Conservation (phyloP, 2,888 invertebrate species). For the Pheosia gnoma region DNA sequence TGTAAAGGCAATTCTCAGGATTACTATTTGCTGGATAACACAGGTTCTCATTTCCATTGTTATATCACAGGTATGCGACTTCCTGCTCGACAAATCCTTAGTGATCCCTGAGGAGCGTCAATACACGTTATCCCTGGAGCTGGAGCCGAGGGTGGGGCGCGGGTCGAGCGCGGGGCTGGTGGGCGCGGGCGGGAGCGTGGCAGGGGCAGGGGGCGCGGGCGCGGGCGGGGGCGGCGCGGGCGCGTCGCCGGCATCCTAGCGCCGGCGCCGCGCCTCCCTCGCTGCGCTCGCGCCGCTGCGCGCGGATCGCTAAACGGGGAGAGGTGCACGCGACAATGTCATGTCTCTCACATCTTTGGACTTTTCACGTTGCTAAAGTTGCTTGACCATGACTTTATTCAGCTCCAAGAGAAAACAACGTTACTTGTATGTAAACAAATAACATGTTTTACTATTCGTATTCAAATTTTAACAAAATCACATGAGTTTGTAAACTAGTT, state of each 20-base stretch:
- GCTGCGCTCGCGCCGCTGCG: conserved; percentile 73
- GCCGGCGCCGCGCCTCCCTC: conserved; percentile 78
- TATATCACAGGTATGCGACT: conserved; percentile 81
- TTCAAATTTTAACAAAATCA: too few species aligned
- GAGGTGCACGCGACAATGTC: conserved; percentile 18
- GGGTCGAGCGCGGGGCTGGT: conserved; percentile 61
- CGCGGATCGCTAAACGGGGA: conserved; percentile 55
- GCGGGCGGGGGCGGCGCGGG: conserved; percentile 19
- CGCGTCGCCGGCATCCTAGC: conserved; percentile 74
- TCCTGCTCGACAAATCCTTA: conserved; percentile 91
- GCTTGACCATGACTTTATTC: background rate
- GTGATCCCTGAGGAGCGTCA: conserved; percentile 93
- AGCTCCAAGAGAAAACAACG: background rate
- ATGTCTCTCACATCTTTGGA: background rate
- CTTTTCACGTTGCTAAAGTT: background rate
- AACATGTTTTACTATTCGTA: too few species aligned
- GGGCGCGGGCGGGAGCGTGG: conserved; percentile 15
- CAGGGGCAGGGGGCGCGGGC: conserved; percentile 39
- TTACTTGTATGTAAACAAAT: too few species aligned
- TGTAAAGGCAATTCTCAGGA: too few species aligned
- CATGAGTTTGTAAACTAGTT: too few species aligned
- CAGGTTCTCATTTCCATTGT: background rate
- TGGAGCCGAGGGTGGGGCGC: conserved; percentile 89
- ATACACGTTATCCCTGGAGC: conserved; percentile 91
- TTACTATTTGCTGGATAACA: too few species aligned